Percentiles rank a stretch among this genome's conserved stretches.
These are phyloP conservation scores for Luffia ferchaultella DNA, from an alignment of 2,888 invertebrate species.

Conservation along the genomic window DNA sequence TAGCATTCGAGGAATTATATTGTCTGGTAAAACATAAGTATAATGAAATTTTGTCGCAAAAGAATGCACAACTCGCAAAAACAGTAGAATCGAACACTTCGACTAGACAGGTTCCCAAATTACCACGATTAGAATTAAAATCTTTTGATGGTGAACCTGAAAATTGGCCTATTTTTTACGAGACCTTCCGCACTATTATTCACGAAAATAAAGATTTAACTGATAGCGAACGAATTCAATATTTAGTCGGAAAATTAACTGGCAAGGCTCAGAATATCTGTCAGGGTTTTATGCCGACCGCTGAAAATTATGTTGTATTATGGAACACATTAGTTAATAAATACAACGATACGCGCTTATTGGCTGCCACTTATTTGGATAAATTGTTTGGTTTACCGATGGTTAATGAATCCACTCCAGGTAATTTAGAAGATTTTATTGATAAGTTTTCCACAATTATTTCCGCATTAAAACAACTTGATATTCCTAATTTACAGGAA, in stretches of 20 bases:
- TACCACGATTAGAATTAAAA: slow-evolving; percentile 22
- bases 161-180: slow-evolving; percentile 9
- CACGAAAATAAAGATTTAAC: background rate
- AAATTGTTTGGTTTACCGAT: no score
- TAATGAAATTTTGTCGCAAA: slow-evolving; percentile 11
- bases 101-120: slow-evolving; percentile 6
- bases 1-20: slow-evolving; percentile 4
- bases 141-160: slow-evolving; percentile 22
- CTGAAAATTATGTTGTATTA: background rate
- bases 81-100: slow-evolving; percentile 8
- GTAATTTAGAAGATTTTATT: no score
- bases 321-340: background rate
- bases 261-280: background rate
- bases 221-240: background rate
- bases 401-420: no score
- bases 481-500: no score
- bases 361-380: no score
- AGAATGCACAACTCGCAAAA: slow-evolving; percentile 6
- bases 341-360: background rate
- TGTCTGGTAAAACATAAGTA: slow-evolving; percentile 4
- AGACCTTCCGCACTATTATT: background rate
- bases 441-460: no score
- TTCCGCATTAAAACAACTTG: no score
- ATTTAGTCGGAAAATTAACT: slow-evolving; percentile 1
- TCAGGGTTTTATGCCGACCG: background rate